Percentiles rank a stretch among this genome's conserved stretches.
Evolutionary conservation across 2,113 vertebrate species (phyloP).

Genomic region (Paraplagusia blochii): DNA sequence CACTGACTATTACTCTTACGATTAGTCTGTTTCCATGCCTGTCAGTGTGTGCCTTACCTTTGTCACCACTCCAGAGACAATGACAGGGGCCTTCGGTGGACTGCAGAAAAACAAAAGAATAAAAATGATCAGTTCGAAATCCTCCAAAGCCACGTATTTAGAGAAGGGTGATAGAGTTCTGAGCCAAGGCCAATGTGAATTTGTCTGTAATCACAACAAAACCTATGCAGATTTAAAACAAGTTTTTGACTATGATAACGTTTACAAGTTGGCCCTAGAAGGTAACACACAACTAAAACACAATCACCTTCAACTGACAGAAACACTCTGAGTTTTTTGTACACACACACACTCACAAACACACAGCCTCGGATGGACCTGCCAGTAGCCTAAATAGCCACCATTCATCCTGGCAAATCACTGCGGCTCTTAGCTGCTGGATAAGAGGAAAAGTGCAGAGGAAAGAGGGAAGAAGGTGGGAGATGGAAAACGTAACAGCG

Average conservation of each 20-base stretch:
- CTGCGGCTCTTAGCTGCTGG: conserved; percentile 37
- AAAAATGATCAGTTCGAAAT: conserved; percentile 1
- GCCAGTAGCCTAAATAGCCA: conserved; percentile 65
- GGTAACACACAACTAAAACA: conserved; percentile 17
- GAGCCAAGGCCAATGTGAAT: not conserved
- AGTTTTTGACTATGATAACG: not conserved
- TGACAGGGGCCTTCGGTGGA: conserved; percentile 84
- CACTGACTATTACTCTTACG: too few relatives aligned
- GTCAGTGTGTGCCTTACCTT: conserved; percentile 81
- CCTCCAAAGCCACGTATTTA: not conserved
- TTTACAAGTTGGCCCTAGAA: conserved; percentile 4
- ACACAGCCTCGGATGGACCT: conserved; percentile 42
- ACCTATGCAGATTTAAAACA: not conserved
- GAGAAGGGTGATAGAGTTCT: not conserved
- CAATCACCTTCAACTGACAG: conserved; percentile 34
- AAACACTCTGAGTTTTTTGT: conserved; percentile 28
- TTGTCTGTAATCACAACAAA: conserved; percentile 4
- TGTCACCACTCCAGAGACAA: conserved; percentile 93
- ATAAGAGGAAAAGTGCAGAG: conserved; percentile 6
- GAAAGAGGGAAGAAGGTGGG: conserved; percentile 1
- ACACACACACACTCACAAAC: not conserved
- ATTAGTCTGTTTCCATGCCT: too few relatives aligned
- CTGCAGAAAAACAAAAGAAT: conserved; percentile 68
- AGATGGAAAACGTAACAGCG: conserved; percentile 18
- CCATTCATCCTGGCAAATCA: conserved; percentile 65